A percentile compares a stretch with the other conserved stretches of the same genome.
Evolutionary conservation across 2,888 invertebrate species (phyloP).

Genomic region (Caenorhabditis parvicauda): DNA sequence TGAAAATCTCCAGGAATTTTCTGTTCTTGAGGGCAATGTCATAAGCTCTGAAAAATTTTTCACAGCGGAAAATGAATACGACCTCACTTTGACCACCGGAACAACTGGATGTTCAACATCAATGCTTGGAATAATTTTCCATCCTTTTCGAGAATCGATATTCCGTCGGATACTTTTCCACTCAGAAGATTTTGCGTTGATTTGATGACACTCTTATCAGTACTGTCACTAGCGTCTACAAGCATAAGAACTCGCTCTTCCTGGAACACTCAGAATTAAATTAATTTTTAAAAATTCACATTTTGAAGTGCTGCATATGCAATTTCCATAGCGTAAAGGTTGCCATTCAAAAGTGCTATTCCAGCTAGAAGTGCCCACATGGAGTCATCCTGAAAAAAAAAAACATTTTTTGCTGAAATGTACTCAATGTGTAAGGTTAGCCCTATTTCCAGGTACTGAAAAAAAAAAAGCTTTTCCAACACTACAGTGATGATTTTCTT

Average conservation of each 20-base stretch:
- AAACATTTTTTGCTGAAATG: neutral
- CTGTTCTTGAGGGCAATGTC: slow-evolving; percentile 76
- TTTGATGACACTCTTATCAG: slow-evolving; percentile 65
- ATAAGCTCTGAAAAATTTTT: slow-evolving; percentile 69
- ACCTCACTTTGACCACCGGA: slow-evolving; percentile 69
- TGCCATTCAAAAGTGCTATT: slow-evolving; percentile 81
- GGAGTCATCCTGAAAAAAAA: slow-evolving; percentile 55
- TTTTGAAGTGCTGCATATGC: slow-evolving; percentile 87
- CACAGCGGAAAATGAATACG: no score
- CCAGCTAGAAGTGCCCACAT: slow-evolving; percentile 93
- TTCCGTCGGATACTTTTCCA: slow-evolving; percentile 69
- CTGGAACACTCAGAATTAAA: slow-evolving; percentile 43
- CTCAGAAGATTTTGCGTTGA: slow-evolving; percentile 63
- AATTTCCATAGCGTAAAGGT: slow-evolving; percentile 86
- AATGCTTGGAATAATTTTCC: slow-evolving; percentile 72
- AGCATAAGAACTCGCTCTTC: slow-evolving; percentile 65
- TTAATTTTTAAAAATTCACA: slow-evolving; percentile 58
- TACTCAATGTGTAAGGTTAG: no score
- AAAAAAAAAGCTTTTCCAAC: neutral
- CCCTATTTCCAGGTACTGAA: neutral
- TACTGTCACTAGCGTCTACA: slow-evolving; percentile 45
- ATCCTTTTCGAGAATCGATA: slow-evolving; percentile 72
- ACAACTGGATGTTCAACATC: slow-evolving; percentile 73
- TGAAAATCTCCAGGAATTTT: slow-evolving; percentile 74
- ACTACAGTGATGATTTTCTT: neutral